Percentiles rank a stretch among this genome's conserved stretches.
phyloP scores from a whole-genome alignment of 2,113 vertebrate genomes.

The Climacteris rufus region DNA sequence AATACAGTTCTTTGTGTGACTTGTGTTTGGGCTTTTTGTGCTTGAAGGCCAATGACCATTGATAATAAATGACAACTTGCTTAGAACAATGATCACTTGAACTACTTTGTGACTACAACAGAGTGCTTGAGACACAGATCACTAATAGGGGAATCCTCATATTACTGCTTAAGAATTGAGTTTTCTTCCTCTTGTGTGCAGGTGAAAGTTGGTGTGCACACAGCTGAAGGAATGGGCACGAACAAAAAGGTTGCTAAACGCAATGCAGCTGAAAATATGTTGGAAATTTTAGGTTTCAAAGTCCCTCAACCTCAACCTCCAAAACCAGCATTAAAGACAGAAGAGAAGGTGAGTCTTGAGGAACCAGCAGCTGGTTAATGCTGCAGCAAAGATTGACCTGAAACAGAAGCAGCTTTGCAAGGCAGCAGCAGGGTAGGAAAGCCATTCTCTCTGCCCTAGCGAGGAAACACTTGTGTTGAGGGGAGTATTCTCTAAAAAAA shows the following conservation, averaged over 20 bases:
- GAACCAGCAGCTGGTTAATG: background rate
- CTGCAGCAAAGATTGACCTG: background rate
- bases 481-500: background rate
- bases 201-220: slow-evolving; percentile 90
- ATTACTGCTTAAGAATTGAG: background rate
- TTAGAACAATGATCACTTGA: background rate
- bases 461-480: background rate
- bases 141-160: background rate
- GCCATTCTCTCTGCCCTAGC: background rate
- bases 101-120: background rate
- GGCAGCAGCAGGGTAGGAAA: background rate
- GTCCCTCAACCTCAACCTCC: slow-evolving; percentile 91
- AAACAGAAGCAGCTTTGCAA: background rate
- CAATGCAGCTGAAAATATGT: slow-evolving; percentile 96
- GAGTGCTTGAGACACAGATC: background rate
- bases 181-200: slow-evolving; percentile 33
- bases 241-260: slow-evolving; percentile 98
- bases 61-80: background rate
- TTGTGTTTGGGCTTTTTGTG: background rate
- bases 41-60: background rate
- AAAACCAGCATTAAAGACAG: slow-evolving; percentile 94
- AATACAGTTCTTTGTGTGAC: background rate
- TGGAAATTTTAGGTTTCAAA: slow-evolving; percentile 96
- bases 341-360: slow-evolving; percentile 84
- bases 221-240: slow-evolving; percentile 90